These are phyloP conservation scores for Pseudococcus longispinus DNA, from an alignment of 2,888 invertebrate species.

Conservation along the genomic window DNA sequence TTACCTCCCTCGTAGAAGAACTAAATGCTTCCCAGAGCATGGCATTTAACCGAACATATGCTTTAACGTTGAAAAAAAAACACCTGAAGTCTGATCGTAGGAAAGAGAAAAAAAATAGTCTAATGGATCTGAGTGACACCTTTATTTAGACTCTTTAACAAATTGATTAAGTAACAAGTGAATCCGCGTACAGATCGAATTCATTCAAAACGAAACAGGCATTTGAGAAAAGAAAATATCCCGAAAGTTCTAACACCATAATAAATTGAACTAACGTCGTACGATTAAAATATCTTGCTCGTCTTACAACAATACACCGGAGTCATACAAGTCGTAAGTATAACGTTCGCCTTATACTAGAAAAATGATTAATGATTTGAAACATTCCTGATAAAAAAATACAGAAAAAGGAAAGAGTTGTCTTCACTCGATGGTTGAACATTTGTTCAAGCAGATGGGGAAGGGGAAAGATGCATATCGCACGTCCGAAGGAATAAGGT, in stretches of 20 bases:
- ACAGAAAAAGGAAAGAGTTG: neutral
- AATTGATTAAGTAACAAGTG: neutral
- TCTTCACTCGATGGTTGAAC: neutral
- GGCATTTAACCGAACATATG: neutral
- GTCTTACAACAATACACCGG: neutral
- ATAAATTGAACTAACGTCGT: neutral
- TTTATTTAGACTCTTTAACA: neutral
- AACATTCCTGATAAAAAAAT: neutral
- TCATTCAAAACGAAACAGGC: neutral
- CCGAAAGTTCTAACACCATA: neutral
- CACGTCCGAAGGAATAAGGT: too few species aligned
- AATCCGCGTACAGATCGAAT: neutral
- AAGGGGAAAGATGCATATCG: too few species aligned
- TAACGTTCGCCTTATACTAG: neutral
- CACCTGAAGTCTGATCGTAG: neutral
- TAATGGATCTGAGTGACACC: neutral
- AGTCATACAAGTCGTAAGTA: neutral
- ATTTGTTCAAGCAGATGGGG: neutral
- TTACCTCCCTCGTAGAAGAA: neutral
- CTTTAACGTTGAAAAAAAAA: neutral
- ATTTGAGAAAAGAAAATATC: neutral
- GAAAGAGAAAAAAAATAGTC: neutral
- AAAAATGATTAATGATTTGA: neutral
- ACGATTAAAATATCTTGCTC: neutral
- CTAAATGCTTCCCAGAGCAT: neutral